Evolutionary conservation across 2,113 vertebrate genomes (phyloP), one percentile per base, ranked within the genome.

Genomic region (Myotis davidii): DNA sequence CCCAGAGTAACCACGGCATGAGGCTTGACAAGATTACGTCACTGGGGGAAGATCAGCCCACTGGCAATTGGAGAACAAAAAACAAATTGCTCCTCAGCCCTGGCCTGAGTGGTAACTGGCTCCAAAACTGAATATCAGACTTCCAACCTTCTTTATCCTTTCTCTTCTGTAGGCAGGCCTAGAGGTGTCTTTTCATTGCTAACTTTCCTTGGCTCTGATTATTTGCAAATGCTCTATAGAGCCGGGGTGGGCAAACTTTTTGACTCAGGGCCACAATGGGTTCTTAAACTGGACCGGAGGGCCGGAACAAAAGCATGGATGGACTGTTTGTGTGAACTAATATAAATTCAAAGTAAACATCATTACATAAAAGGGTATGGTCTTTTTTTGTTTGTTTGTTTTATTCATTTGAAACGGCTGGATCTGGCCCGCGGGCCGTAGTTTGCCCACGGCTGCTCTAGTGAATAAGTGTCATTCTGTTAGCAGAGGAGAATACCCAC

Each of bases 21-120:
- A 97, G 59, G 37, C 34, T 25, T 34, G 84, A 97, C 94, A 65
- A 93, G 59, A 93, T 94, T 88, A 89, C 84, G 73, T 48, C 37
- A 18, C 2, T 32, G 1, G 84, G 59, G 82, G 65, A 12, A 54
- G 64, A 69, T 78, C 74, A 94, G 90, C 32, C 48, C 45, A 88
- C 72, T 42, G 73, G 85, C 81, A 91, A 34, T 5, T 61, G 52
- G 54, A 77, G 9, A 96, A 79, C 52, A 96, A 94, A 91, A 88
- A 73, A 52, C 4, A 91, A 96, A 91, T 11, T 42, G 34, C 17
- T 88, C 50, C 73, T 83, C 6, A 61, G 85, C 42, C 23, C 70
- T 23, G 9, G 18, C 73, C 85, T 91, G 39, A 42, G 73, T 65
- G 45, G 37, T 69, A 70, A 74, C 34, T 77, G 73, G 52, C 61